A percentile compares a stretch with the other conserved stretches of the same genome.
phyloP scores from a whole-genome alignment of 2,797 vertebrate species.

The Sebastiscus tertius region DNA sequence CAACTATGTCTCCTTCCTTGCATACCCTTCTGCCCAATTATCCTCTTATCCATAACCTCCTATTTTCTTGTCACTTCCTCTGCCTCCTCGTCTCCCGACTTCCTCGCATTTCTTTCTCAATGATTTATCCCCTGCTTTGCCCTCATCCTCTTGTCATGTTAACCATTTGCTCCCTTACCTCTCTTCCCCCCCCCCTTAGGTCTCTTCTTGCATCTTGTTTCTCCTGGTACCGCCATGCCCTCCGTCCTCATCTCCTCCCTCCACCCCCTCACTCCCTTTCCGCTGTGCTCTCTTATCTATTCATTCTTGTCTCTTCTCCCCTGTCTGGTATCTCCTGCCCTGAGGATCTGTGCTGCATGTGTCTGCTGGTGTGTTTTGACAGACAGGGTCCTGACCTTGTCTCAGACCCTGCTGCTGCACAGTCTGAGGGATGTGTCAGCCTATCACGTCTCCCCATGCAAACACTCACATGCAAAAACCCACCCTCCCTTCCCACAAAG shows the following conservation, averaged over 20 bases:
- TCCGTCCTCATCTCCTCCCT: constrained; percentile 16
- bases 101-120: constrained; percentile 9
- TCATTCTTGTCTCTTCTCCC: constrained; percentile 58
- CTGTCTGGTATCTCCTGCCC: constrained; percentile 62
- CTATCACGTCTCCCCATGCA: constrained; percentile 19
- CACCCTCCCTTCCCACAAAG: neutral
- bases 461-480: constrained; percentile 19
- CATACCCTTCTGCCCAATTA: constrained; percentile 50
- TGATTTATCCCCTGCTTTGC: constrained; percentile 23
- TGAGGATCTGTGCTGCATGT: constrained; percentile 65
- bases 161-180: constrained; percentile 22
- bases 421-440: constrained; percentile 60
- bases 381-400: constrained; percentile 70
- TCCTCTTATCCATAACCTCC: constrained; percentile 42
- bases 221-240: constrained; percentile 25
- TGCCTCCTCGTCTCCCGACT: constrained; percentile 14
- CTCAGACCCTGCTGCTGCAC: constrained; percentile 51
- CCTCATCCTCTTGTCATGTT: constrained; percentile 20
- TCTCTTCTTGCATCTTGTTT: constrained; percentile 42
- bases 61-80: constrained; percentile 49
- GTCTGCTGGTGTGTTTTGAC: constrained; percentile 70
- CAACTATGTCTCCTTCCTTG: constrained; percentile 29
- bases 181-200: neutral
- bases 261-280: neutral
- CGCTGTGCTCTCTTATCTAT: constrained; percentile 64